A percentile compares a stretch with the other conserved stretches of the same genome.
Evolutionary conservation across 2,797 vertebrate species (phyloP).

Genomic region (Salarias fasciatus): DNA sequence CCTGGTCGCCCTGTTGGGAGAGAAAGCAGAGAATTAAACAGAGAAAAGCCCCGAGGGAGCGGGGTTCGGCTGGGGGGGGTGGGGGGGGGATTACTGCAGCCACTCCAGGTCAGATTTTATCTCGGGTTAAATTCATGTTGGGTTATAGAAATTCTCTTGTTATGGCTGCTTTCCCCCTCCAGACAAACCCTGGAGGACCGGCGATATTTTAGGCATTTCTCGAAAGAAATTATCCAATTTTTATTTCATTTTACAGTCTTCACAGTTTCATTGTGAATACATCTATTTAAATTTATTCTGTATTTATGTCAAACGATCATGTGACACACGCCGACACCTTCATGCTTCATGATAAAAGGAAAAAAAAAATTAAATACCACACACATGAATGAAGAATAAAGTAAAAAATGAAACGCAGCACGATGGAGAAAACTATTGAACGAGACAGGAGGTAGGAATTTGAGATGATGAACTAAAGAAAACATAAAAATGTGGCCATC

Average conservation of each 20-base stretch:
- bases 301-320: too few species aligned
- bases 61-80: constrained; percentile 16
- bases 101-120: constrained; percentile 69
- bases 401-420: too few species aligned
- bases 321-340: too few species aligned
- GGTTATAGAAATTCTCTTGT: constrained; percentile 59
- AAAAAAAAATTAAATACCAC: not conserved
- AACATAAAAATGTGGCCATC: constrained; percentile 13
- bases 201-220: too few species aligned
- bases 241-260: constrained; percentile 14
- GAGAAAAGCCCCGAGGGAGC: constrained; percentile 32
- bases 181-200: constrained; percentile 40
- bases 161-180: constrained; percentile 51
- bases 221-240: constrained; percentile 4
- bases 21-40: constrained; percentile 71
- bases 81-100: constrained; percentile 44
- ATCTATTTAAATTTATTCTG: too few species aligned
- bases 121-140: constrained; percentile 69
- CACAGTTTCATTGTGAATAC: too few species aligned
- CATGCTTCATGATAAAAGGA: too few species aligned
- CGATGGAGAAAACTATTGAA: too few species aligned
- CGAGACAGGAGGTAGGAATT: not conserved
- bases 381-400: not conserved
- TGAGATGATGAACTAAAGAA: constrained; percentile 1
- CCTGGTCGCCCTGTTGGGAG: constrained; percentile 91